Base-by-base conservation (phyloP, 2,797 vertebrate genomes). In the Mus spretus region DNA sequence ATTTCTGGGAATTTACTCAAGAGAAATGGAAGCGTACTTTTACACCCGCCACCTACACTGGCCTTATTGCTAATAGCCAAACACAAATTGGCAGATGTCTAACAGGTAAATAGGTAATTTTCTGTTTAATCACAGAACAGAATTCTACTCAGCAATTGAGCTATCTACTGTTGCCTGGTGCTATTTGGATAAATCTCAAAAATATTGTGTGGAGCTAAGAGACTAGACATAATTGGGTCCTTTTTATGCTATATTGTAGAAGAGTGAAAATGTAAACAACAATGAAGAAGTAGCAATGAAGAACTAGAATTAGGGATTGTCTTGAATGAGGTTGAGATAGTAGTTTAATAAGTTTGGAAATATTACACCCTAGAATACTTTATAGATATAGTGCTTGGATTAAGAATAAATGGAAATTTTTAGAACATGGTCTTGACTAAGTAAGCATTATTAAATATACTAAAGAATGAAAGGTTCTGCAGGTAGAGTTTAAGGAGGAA, bases 1-100 rank as follows among this genome's bases (percentile, higher is more conserved):
- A 50, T 22, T 70, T 81, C 77, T 90, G 79, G 57, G 55, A 40
- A 77, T 77, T 85, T 53, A 77, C 86, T 81, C 80, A 86, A 85
- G 24, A 81, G 59, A 92, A 93, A 63, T 65, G 24, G 63, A 97
- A 83, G 59, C 20, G 34, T 72, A 47, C 67, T 93, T 78, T 0
- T 50, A 14, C 12, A 31, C 14, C 61, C 61, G 67, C 57, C 15
- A 40, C 26, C 3, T 15, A 74, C n/a, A 57, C 26, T 74, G 50
- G 24, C 11, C 53, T 77, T 78, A 77, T 77, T 81, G 13, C 12
- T 77, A 72, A 81, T 40, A 67, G 12, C 47, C 26, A 75, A 53
- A 84, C 28, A 53, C 40, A 17, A 92, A 92, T 28, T 77, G 53
- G 57, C 61, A 91, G 37, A 59, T 75, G 13, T 61, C 72, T 22